These are phyloP conservation scores for Agrilus cyanescens DNA, from an alignment of 2,888 invertebrate genomes.

Conservation along the genomic window DNA sequence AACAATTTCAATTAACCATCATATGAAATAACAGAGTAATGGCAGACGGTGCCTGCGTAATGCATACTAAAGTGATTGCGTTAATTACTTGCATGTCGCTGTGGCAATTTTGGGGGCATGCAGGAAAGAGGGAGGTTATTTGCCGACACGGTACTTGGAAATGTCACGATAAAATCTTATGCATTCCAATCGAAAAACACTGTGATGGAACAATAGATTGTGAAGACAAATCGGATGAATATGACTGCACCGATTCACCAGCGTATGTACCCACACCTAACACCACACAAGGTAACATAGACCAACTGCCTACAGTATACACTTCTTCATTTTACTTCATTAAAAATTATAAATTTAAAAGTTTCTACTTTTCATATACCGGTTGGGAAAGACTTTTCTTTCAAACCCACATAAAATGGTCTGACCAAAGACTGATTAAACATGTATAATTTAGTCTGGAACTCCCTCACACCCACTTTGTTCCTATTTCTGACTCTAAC, in stretches of 20 bases:
- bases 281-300: conserved; percentile 15
- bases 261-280: conserved; percentile 19
- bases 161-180: conserved; percentile 40
- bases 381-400: too few species aligned
- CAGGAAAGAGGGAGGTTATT: conserved; percentile 21
- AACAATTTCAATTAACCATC: too few species aligned
- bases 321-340: background rate
- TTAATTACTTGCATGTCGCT: too few species aligned
- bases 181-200: conserved; percentile 37
- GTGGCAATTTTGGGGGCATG: conserved; percentile 12
- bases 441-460: too few species aligned
- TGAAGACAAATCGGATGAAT: conserved; percentile 42
- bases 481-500: too few species aligned
- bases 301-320: conserved; percentile 1
- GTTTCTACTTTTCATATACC: conserved; percentile 1
- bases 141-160: conserved; percentile 42
- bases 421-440: too few species aligned
- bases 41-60: too few species aligned
- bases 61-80: too few species aligned
- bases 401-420: too few species aligned
- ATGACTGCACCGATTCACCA: conserved; percentile 32
- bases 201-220: conserved; percentile 47
- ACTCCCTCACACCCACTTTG: too few species aligned
- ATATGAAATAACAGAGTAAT: too few species aligned
- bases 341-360: background rate